Conservation (phyloP, 2,797 vertebrate species). For the Arctocebus calabarensis region DNA sequence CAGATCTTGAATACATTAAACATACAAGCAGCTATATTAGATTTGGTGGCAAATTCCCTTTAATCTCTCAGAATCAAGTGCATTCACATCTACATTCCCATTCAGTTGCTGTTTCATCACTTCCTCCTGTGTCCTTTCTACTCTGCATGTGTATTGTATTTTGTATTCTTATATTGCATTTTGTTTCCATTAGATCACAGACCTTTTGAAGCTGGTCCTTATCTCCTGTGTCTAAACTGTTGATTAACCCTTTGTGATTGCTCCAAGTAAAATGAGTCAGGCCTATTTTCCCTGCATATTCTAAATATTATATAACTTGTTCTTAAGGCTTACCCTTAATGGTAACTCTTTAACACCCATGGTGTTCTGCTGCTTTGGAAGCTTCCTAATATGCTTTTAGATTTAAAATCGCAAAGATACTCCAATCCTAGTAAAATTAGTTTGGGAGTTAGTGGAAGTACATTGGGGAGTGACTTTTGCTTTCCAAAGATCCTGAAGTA, state of each 20-base stretch:
- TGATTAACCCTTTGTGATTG: neutral
- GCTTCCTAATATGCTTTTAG: neutral
- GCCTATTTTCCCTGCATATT: neutral
- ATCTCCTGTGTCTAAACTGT: neutral
- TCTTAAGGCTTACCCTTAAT: neutral
- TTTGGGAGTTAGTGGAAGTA: neutral
- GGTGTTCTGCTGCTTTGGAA: neutral
- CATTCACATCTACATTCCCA: neutral
- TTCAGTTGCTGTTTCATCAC: neutral
- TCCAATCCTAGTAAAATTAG: neutral
- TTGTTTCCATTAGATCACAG: neutral
- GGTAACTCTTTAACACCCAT: neutral
- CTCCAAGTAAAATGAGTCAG: neutral
- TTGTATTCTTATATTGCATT: neutral
- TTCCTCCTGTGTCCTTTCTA: neutral
- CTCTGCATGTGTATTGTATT: neutral
- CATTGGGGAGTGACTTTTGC: neutral
- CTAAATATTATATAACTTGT: neutral
- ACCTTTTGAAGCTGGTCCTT: neutral
- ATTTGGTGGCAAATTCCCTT: neutral
- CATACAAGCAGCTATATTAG: neutral
- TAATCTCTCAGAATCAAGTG: neutral
- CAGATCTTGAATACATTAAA: neutral
- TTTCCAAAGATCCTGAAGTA: slow-evolving; percentile 9
- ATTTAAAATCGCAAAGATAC: neutral